These are phyloP conservation scores for Macheiramphus alcinus DNA, from an alignment of 2,113 vertebrate species.

Conservation along the genomic window DNA sequence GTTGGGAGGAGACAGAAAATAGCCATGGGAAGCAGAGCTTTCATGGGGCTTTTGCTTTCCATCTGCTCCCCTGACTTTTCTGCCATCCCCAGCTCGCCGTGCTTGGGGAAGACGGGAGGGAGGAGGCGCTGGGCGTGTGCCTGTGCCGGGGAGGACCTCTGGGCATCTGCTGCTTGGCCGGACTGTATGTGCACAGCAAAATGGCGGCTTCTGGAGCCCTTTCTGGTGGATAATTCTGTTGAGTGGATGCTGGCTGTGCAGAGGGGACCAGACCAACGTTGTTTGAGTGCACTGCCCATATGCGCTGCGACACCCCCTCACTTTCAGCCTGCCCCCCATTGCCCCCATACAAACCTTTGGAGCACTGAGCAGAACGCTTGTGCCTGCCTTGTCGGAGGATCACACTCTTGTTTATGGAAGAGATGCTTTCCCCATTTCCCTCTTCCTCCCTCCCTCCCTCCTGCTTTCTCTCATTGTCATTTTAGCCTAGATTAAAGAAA, in stretches of 20 bases:
- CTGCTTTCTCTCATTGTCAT: slow-evolving; percentile 36
- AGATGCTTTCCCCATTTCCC: neutral
- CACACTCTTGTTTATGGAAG: neutral
- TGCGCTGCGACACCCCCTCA: accelerated
- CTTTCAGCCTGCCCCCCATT: neutral
- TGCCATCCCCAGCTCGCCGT: neutral
- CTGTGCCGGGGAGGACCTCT: neutral
- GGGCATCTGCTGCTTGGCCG: neutral
- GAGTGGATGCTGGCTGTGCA: neutral
- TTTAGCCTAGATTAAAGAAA: slow-evolving; percentile 58
- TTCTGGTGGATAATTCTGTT: neutral
- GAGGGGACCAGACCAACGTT: neutral
- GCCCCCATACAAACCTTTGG: neutral
- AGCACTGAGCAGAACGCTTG: neutral
- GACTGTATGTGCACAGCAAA: neutral
- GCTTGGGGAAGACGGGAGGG: neutral
- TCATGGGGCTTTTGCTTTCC: neutral
- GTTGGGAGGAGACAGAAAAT: neutral
- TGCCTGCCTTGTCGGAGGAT: neutral
- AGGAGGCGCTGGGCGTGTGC: neutral
- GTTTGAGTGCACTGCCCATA: accelerated
- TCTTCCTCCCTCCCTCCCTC: neutral
- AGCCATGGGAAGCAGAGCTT: neutral
- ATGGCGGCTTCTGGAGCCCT: slow-evolving; percentile 30
- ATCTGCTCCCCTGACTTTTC: neutral